phyloP scores from a whole-genome alignment of 1,140 invertebrate species.

The Drosophila repleta region DNA sequence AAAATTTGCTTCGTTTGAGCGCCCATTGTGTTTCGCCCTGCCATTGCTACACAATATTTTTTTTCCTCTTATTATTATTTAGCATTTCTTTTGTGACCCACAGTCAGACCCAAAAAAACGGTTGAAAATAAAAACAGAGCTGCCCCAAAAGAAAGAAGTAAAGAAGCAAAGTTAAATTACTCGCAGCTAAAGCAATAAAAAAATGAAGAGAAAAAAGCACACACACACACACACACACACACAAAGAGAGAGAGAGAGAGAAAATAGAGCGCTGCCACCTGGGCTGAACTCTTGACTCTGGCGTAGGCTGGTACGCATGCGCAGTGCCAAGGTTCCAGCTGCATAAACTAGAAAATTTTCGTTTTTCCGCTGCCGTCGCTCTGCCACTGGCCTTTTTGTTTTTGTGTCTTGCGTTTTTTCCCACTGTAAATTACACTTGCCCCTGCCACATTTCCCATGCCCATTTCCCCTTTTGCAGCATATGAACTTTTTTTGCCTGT shows the following conservation, averaged over 20 bases:
- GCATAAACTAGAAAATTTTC: constrained; percentile 37
- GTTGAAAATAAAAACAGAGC: constrained; percentile 20
- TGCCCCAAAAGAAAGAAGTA: constrained; percentile 40
- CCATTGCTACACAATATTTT: constrained; percentile 48
- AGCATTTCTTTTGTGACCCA: constrained; percentile 72
- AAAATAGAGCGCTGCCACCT: constrained; percentile 23
- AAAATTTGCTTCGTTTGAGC: constrained; percentile 56
- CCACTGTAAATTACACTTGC: constrained; percentile 39
- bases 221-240: constrained; percentile 3
- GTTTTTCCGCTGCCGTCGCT: too few species aligned
- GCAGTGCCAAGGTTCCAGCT: constrained; percentile 37
- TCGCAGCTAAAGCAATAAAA: constrained; percentile 18
- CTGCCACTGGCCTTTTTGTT: constrained; percentile 1
- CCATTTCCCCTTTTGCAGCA: background rate
- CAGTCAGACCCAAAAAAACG: constrained; percentile 36
- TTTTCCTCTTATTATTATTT: constrained; percentile 33
- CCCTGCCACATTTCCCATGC: constrained; percentile 3
- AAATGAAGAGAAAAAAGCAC: constrained; percentile 9
- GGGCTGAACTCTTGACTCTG: constrained; percentile 58
- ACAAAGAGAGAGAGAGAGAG: constrained; percentile 8
- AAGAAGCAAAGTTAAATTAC: constrained; percentile 50
- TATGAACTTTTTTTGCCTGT: background rate
- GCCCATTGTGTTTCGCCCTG: constrained; percentile 45
- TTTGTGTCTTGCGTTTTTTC: constrained; percentile 21
- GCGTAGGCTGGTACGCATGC: constrained; percentile 44